Evolutionary conservation across 2,888 invertebrate species (phyloP).

Genomic region (Folsomia candida): DNA sequence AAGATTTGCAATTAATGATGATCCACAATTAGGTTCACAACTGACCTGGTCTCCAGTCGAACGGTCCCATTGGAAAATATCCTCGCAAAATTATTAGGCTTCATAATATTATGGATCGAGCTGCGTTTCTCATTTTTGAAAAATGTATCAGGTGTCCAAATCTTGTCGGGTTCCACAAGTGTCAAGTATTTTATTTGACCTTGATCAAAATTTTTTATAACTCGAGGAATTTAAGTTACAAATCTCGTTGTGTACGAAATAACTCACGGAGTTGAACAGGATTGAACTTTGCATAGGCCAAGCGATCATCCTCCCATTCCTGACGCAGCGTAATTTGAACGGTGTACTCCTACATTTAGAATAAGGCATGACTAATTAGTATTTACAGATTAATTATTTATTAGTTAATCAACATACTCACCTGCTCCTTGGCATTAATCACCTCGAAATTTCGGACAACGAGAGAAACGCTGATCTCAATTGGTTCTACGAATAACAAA

Average conservation of each 20-base stretch:
- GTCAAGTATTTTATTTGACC: constrained; percentile 10
- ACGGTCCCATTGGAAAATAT: constrained; percentile 8
- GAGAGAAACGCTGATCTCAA: constrained; percentile 12
- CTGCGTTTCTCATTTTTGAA: background rate
- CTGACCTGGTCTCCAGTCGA: background rate
- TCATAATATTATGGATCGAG: background rate
- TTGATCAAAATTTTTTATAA: background rate
- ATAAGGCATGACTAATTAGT: background rate
- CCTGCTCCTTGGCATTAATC: constrained; percentile 7
- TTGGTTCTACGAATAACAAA: constrained; percentile 4
- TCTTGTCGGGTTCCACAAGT: constrained; percentile 4
- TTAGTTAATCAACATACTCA: background rate
- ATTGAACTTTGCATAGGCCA: constrained; percentile 10
- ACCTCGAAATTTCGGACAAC: constrained; percentile 1
- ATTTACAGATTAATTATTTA: background rate
- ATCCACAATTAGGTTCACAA: too few relatives aligned
- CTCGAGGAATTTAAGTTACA: too few relatives aligned
- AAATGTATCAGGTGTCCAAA: constrained; percentile 6
- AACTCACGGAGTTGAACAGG: constrained; percentile 9
- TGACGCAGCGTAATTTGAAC: background rate
- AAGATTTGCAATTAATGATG: background rate
- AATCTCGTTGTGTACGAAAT: background rate
- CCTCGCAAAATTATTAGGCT: constrained; percentile 2
- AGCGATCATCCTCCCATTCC: constrained; percentile 13
- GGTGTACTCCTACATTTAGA: background rate